Conservation (phyloP, 1,140 invertebrate species). For the Gryllus bimaculatus region DNA sequence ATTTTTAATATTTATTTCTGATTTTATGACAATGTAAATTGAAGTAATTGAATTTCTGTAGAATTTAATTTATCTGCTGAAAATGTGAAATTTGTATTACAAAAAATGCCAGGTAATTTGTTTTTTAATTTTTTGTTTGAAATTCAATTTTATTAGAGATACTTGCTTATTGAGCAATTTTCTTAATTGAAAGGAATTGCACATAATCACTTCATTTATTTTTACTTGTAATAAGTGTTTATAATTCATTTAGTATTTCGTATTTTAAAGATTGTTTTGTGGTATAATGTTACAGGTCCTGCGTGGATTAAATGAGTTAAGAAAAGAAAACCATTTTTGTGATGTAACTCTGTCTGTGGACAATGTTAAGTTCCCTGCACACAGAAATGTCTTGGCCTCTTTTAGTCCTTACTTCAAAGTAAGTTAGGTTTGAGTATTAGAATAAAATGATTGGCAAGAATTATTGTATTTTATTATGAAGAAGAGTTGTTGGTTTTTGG, state of each 20-base stretch:
- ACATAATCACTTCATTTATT: background rate
- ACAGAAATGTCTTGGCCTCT: constrained; percentile 40
- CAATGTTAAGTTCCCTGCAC: constrained; percentile 38
- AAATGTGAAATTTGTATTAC: background rate
- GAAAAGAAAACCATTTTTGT: constrained; percentile 38
- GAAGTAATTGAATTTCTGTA: too few species aligned
- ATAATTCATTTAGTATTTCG: background rate
- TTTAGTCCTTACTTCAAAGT: constrained; percentile 42
- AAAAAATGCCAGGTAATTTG: background rate
- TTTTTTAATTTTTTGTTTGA: background rate
- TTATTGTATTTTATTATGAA: background rate
- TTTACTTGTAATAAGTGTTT: background rate
- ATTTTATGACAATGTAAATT: too few species aligned
- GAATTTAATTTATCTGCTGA: too few species aligned
- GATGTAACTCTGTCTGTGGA: constrained; percentile 40
- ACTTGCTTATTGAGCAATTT: too few species aligned
- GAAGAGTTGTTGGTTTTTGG: background rate
- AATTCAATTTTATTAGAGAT: background rate
- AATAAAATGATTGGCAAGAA: background rate
- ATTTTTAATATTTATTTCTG: too few species aligned
- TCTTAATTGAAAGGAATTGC: too few species aligned
- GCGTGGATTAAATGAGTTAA: constrained; percentile 41
- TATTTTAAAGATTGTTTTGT: background rate
- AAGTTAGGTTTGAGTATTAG: constrained; percentile 15
- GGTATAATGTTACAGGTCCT: constrained; percentile 33